These are phyloP conservation scores for Pimpla rufipes DNA, from an alignment of 2,888 invertebrate species.

Conservation along the genomic window DNA sequence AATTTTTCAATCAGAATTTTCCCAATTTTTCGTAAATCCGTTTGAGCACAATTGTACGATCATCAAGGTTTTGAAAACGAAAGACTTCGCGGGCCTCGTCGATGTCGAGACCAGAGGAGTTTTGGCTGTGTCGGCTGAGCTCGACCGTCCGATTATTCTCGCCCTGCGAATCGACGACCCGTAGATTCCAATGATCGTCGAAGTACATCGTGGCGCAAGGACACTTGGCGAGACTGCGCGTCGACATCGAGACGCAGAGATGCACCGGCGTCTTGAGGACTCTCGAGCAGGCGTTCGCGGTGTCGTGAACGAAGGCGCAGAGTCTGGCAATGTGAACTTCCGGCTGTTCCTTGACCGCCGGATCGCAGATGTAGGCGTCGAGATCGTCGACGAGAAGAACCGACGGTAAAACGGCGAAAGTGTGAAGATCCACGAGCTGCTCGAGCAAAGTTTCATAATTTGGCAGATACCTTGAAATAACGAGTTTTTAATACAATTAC, in stretches of 20 bases:
- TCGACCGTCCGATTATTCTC: conserved; percentile 26
- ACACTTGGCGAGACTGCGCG: conserved; percentile 20
- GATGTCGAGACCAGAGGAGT: not conserved
- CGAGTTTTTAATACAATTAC: not conserved
- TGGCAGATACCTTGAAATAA: conserved; percentile 77
- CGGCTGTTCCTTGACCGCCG: conserved; percentile 57
- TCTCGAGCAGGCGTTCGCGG: conserved; percentile 78
- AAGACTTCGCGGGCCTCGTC: conserved; percentile 54
- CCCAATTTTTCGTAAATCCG: conserved; percentile 66
- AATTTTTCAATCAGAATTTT: too few species aligned
- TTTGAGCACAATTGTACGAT: conserved; percentile 74
- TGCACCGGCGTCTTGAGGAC: conserved; percentile 71
- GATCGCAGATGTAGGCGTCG: conserved; percentile 75
- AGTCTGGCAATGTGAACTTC: conserved; percentile 75
- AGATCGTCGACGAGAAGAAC: conserved; percentile 80
- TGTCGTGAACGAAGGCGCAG: conserved; percentile 77
- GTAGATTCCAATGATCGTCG: conserved; percentile 69
- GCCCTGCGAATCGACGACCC: conserved; percentile 40
- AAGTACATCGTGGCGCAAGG: conserved; percentile 70
- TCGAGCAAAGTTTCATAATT: conserved; percentile 77
- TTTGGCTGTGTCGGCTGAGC: conserved; percentile 4
- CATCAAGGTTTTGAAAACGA: conserved; percentile 73
- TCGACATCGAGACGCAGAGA: conserved; percentile 67
- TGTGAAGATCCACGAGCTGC: conserved; percentile 77
- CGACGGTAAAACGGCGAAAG: conserved; percentile 76